Evolutionary conservation across 2,113 vertebrate species (phyloP), one percentile per base, ranked within the genome.

Genomic region (Seriola dumerili): DNA sequence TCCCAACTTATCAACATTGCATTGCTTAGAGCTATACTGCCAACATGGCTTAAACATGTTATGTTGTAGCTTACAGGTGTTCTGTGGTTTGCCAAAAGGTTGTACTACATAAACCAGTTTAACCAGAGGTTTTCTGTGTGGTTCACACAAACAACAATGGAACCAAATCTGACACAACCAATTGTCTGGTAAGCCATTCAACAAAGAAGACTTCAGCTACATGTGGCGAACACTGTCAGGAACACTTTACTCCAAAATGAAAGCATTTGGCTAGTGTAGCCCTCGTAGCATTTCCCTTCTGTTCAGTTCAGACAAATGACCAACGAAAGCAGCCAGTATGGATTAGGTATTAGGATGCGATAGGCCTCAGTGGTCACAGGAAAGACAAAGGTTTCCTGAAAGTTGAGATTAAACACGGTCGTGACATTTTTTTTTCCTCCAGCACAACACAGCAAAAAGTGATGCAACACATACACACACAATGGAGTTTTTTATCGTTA

Each of bases 331-430:
- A 76, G 64, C 36, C 29, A 2, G 65, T 29, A 46, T 58, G 29
- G 4, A 59, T 59, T 40, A 40, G 3, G n/a, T 38, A 23, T 19
- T 40, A 58, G 29, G 14, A 50, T 69, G 48, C 50, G 72, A 14
- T 21, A 2, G 21, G 21, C 6, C 32, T 17, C 48, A 25, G 44
- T 54, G 52, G 52, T 21, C 50, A 52, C 50, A 67, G 23, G 3
- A 54, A 52, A 52, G 32, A 50, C 10, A 4, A 74, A 68, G 25
- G 8, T 58, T 78, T 75, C 46, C 29, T 80, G 4, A 44, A 82
- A 76, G 57, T 23, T 77, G 11, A 78, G 64, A 75, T 70, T 42
- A 57, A 62, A 78, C 29, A 34, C 23, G 5, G 21, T 78, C 14
- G 7, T 44, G 9, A 32, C 1, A 14, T 54, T 23, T 55, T 10